Percentiles rank a stretch among this genome's conserved stretches.
Evolutionary conservation across 1,140 invertebrate species (phyloP).

Genomic region (Phortica variegata): DNA sequence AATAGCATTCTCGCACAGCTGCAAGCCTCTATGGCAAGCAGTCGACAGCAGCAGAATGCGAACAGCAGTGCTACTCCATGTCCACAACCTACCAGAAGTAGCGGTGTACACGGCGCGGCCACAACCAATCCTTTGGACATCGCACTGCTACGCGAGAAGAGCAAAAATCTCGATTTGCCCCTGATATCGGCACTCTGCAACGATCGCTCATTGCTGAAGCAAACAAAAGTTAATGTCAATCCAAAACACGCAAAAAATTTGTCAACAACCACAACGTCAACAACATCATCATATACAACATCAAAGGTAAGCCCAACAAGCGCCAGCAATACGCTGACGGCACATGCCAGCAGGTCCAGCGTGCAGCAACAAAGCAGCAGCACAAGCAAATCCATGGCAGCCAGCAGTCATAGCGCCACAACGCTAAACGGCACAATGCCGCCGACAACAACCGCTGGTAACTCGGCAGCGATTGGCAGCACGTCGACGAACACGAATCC

Average conservation of each 20-base stretch:
- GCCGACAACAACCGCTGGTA: slow-evolving; percentile 50
- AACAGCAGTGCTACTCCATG: too few species aligned
- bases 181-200: slow-evolving; percentile 87
- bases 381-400: neutral
- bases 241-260: slow-evolving; percentile 62
- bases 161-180: slow-evolving; percentile 82
- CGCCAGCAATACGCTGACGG: neutral
- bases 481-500: slow-evolving; percentile 50
- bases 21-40: slow-evolving; percentile 36
- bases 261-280: neutral
- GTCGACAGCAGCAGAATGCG: slow-evolving; percentile 5
- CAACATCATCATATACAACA: slow-evolving; percentile 6
- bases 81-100: too few species aligned
- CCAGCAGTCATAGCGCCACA: slow-evolving; percentile 14
- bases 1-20: slow-evolving; percentile 47
- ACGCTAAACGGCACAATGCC: too few species aligned
- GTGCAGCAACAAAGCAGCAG: too few species aligned
- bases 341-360: too few species aligned
- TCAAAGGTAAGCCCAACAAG: neutral
- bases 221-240: slow-evolving; percentile 79
- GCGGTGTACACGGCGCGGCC: neutral
- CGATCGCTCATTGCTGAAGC: slow-evolving; percentile 79
- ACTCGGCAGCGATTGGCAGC: slow-evolving; percentile 65
- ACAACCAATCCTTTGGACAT: slow-evolving; percentile 66
- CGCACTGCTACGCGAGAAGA: slow-evolving; percentile 78